Base-by-base conservation (phyloP, 2,797 vertebrate genomes). In the Acanthornis magna region DNA sequence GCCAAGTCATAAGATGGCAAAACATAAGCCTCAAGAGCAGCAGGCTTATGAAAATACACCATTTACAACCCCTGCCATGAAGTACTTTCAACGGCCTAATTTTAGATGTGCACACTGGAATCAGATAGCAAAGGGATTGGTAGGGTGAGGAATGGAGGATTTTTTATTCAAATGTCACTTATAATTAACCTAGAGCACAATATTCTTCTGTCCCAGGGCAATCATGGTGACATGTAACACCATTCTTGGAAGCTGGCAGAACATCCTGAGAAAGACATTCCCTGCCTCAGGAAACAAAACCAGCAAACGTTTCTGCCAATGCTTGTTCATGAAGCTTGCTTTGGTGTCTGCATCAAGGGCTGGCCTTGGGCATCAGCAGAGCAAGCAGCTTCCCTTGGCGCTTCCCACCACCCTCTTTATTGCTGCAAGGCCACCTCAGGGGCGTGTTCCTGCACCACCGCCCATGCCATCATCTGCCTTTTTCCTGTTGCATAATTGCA, bases 101-200 rank as follows among this genome's bases (percentile, higher is more conserved):
- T 93, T 92, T 83, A 95, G 91, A 88, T 4, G 3, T 34, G 65
- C 2, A 3, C 34, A 32, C n/a, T 81, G 82, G 83, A 91, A 79
- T 95, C 77, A 90, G 91, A 91, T 80, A 89, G 71, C 94, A 87
- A 77, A 80, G 80, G 57, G 53, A 93, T 85, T 5, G 2, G 63
- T 34, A 53, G 63, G 10, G 43, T 76, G 54, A 89, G 9, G 22
- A 88, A 79, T 36, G 42, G 57, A 91, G 61, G 42, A 47, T 30
- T 87, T 89, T 84, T 76, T 63, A 88, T 94, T 89, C 88, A 91
- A 86, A 87, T 94, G 71, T 72, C 79, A 91, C 47, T 94, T 91
- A 51, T 60, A 84, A 78, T 94, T 94, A 94, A 84, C 66, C 53
- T 82, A 71, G 38, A 84, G 63, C 65, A 82, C 2, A 58, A 63